Evolutionary conservation across 2,888 invertebrate genomes (phyloP).

Genomic region (Drosophila vallismaia): DNA sequence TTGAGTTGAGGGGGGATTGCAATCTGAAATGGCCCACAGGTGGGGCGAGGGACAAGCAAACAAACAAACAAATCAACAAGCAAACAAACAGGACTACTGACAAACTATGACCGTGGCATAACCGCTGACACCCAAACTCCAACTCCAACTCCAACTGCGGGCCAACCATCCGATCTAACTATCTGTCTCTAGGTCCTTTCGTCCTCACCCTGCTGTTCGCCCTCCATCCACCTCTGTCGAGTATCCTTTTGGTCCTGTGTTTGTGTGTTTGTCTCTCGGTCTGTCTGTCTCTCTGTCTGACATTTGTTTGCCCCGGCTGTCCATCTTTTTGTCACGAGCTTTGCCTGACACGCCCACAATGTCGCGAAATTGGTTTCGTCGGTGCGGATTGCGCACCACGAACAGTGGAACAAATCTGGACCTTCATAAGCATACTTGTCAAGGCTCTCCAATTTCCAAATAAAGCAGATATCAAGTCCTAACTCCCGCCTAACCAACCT

Average conservation of each 20-base stretch:
- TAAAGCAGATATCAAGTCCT: no score
- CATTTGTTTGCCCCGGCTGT: constrained; percentile 72
- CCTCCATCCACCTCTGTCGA: constrained; percentile 24
- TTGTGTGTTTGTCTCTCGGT: neutral
- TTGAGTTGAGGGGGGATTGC: constrained; percentile 24
- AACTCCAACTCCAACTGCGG: constrained; percentile 4
- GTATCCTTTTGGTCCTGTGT: constrained; percentile 11
- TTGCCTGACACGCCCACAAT: constrained; percentile 64
- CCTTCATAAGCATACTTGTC: no score
- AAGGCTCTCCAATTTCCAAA: no score
- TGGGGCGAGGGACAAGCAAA: neutral
- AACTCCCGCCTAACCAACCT: no score
- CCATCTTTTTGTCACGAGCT: constrained; percentile 74
- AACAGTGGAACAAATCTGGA: constrained; percentile 43
- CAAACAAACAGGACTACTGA: constrained; percentile 44
- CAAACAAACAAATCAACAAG: constrained; percentile 55
- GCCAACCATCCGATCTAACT: constrained; percentile 30
- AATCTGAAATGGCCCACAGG: constrained; percentile 16
- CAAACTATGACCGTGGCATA: constrained; percentile 51
- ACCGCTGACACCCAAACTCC: constrained; percentile 54
- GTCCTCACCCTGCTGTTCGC: constrained; percentile 22
- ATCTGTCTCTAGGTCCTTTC: constrained; percentile 21
- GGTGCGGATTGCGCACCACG: constrained; percentile 48
- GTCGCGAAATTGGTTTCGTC: constrained; percentile 67
- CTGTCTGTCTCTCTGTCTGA: constrained; percentile 54